These are phyloP conservation scores for Candidula unifasciata DNA, from an alignment of 2,888 invertebrate species.

Conservation along the genomic window DNA sequence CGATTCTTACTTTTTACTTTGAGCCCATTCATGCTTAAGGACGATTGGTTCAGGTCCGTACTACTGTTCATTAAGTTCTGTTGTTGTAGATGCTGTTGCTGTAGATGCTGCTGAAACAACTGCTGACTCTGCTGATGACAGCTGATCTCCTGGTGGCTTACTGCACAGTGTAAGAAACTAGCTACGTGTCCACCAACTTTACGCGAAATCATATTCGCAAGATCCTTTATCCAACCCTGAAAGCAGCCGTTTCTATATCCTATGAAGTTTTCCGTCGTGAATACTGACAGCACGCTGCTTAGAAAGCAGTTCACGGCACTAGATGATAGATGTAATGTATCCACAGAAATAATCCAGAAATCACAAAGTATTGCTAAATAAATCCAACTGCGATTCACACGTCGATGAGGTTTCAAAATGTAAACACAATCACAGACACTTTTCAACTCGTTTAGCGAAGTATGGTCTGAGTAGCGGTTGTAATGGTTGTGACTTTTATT, in stretches of 20 bases:
- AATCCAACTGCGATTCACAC: too few relatives aligned
- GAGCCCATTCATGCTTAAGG: slow-evolving; percentile 18
- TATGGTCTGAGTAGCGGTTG: too few relatives aligned
- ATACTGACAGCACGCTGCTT: too few relatives aligned
- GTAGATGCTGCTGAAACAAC: not conserved
- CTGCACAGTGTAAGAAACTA: slow-evolving; percentile 35
- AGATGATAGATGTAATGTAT: not conserved
- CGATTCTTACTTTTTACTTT: slow-evolving; percentile 48
- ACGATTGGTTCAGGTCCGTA: slow-evolving; percentile 21
- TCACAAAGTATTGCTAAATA: too few relatives aligned
- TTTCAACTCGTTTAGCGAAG: too few relatives aligned
- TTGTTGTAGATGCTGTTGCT: slow-evolving; percentile 17
- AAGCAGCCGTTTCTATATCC: not conserved
- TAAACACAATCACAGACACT: too few relatives aligned
- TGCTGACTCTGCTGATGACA: not conserved
- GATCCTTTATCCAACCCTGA: slow-evolving; percentile 21
- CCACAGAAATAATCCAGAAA: too few relatives aligned
- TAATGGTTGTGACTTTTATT: too few relatives aligned
- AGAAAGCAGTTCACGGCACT: too few relatives aligned
- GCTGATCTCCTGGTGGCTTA: slow-evolving; percentile 5
- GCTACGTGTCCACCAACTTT: slow-evolving; percentile 33
- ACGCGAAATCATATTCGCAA: slow-evolving; percentile 25
- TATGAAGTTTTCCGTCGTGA: slow-evolving; percentile 18
- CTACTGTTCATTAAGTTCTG: slow-evolving; percentile 48
- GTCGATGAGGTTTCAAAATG: too few relatives aligned